Evolutionary conservation across 2,888 invertebrate genomes (phyloP), one percentile per base, ranked within the genome.

Genomic region (Lathronympha strigana): DNA sequence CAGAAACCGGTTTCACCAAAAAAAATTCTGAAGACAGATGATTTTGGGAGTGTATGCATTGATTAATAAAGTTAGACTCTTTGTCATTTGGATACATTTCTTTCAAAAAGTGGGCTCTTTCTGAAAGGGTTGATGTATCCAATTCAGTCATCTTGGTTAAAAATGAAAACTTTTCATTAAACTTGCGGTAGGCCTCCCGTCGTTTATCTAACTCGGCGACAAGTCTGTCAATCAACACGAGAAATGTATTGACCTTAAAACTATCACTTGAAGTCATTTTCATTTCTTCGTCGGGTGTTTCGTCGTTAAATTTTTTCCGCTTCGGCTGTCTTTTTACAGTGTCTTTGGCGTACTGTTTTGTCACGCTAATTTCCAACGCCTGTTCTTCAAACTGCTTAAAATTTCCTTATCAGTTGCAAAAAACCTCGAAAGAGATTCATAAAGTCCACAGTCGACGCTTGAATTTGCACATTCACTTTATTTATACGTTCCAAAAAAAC

Each of bases 1-100:
- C 50, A 58, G n/a, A n/a, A n/a, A n/a, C 49, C 58, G 69, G 67
- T 64, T 69, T 69, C 53, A 67, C 43, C 54, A 40, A 40, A 60
- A 57, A 43, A 57, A 15, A 58, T 28, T 68, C 15, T 21, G 58
- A 57, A 49, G 60, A 64, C 43, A 57, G n/a, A 51, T 67, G 33
- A 19, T 36, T 9, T 66, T 64, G 61, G 53, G 64, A 63, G n/a
- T n/a, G n/a, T n/a, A n/a, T n/a, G n/a, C n/a, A n/a, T n/a, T n/a
- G n/a, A n/a, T n/a, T n/a, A n/a, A 19, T 67, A 49, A 47, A 53
- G n/a, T 33, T 61, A 61, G 63, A 61, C 62, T 13, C 66, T 36
- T 13, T 36, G 11, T 36, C 36, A 9, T 36, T 11, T 9, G 36
- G 36, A 13, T 36, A 13, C 11, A n/a, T n/a, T n/a, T n/a, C n/a